Conservation (phyloP, 1,140 invertebrate genomes). For the Drosophila littoralis region DNA sequence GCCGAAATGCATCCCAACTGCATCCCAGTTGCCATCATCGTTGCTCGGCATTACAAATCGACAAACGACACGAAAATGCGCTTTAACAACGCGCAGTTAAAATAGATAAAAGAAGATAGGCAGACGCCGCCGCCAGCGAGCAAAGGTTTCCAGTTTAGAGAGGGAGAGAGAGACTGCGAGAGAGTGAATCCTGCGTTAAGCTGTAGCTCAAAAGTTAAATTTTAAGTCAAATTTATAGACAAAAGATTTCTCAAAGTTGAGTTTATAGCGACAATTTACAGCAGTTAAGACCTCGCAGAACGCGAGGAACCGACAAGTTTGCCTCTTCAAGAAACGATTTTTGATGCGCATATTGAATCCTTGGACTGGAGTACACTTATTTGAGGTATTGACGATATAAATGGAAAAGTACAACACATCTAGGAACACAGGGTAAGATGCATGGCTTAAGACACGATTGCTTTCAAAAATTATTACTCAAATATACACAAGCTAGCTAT, state of each 20-base stretch:
- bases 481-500: too few relatives aligned
- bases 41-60: conserved; percentile 79
- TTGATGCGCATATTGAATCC: too few relatives aligned
- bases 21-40: conserved; percentile 59
- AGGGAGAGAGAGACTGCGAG: neutral
- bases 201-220: neutral
- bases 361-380: too few relatives aligned
- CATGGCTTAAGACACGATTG: too few relatives aligned
- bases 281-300: neutral
- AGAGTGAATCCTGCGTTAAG: neutral
- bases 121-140: conserved; percentile 60
- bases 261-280: neutral
- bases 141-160: conserved; percentile 4
- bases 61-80: conserved; percentile 84
- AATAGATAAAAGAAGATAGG: conserved; percentile 83
- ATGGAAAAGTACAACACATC: too few relatives aligned
- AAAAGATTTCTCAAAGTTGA: neutral
- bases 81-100: conserved; percentile 83
- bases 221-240: conserved; percentile 7
- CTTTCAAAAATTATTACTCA: too few relatives aligned
- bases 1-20: conserved; percentile 9
- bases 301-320: neutral
- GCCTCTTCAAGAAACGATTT: neutral
- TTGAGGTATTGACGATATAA: too few relatives aligned
- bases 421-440: too few relatives aligned